Conservation (phyloP, 2,113 vertebrate species). For the Illadopsis cleaveri region DNA sequence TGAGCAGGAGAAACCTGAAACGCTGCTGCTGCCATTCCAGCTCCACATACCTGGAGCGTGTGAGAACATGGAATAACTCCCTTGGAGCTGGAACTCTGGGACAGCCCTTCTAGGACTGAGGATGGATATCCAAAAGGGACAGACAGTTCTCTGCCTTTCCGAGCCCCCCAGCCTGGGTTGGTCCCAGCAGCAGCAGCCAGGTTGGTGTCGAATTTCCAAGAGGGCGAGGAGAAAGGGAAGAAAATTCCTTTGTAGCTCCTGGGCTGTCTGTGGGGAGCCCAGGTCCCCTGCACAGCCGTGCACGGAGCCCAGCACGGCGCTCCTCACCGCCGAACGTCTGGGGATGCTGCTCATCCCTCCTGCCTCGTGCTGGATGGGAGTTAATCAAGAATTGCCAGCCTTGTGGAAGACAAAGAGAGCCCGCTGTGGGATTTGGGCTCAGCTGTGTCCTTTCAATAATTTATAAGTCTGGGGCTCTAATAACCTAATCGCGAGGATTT, state of each 20-base stretch:
- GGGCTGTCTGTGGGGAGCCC: neutral
- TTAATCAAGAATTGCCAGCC: neutral
- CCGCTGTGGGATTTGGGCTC: neutral
- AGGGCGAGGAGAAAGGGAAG: neutral
- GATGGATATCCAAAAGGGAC: neutral
- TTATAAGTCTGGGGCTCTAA: slow-evolving; percentile 26
- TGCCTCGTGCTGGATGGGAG: neutral
- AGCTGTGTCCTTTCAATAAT: slow-evolving; percentile 47
- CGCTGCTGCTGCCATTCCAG: accelerated
- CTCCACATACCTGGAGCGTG: accelerated
- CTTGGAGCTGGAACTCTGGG: neutral
- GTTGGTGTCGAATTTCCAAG: neutral
- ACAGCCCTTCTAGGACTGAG: neutral
- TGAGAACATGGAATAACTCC: neutral
- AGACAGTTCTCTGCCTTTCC: neutral
- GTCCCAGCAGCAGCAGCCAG: neutral
- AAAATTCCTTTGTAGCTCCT: neutral
- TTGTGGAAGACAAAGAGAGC: neutral
- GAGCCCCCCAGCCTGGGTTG: neutral
- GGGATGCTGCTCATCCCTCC: neutral
- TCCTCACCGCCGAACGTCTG: too few relatives aligned
- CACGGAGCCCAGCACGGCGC: too few relatives aligned
- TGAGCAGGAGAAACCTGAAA: neutral
- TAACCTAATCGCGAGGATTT: slow-evolving; percentile 37
- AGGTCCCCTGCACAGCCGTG: neutral